Percentiles rank a stretch among this genome's conserved stretches.
Conservation (phyloP, 2,888 invertebrate species). For the Hoplodrina blanda region DNA sequence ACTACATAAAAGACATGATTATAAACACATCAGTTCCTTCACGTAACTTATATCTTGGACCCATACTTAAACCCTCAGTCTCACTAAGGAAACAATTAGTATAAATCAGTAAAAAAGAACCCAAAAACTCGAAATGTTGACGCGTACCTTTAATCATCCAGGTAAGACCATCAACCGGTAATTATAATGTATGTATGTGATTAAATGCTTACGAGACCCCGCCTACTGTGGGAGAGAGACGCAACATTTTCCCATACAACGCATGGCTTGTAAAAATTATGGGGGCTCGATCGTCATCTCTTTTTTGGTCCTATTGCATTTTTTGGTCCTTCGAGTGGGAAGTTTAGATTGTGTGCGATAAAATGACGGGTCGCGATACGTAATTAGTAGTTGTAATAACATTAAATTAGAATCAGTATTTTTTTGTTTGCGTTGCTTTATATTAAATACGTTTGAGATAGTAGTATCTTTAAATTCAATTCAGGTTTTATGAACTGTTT, state of each 20-base stretch:
- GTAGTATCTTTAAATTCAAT: too few species aligned
- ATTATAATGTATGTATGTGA: conserved; percentile 70
- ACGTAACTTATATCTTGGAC: conserved; percentile 13
- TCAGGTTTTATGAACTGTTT: not conserved
- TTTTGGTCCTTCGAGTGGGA: conserved; percentile 52
- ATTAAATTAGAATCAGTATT: conserved; percentile 13
- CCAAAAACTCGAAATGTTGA: conserved; percentile 53
- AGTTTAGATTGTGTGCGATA: conserved; percentile 50
- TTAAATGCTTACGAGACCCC: conserved; percentile 65
- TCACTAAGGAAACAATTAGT: conserved; percentile 57
- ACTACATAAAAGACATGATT: not conserved
- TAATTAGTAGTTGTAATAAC: conserved; percentile 37
- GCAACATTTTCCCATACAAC: conserved; percentile 54
- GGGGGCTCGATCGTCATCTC: conserved; percentile 43
- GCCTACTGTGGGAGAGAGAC: conserved; percentile 68
- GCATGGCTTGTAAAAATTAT: conserved; percentile 56
- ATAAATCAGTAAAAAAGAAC: conserved; percentile 53
- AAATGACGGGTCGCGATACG: conserved; percentile 24
- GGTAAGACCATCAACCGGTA: conserved; percentile 62
- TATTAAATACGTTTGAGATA: not conserved
- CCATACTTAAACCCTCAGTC: conserved; percentile 45
- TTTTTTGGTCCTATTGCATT: conserved; percentile 54
- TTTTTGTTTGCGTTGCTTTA: not conserved
- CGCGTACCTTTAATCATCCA: conserved; percentile 63
- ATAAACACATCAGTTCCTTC: conserved; percentile 23